Evolutionary conservation across 2,888 invertebrate species (phyloP).

Genomic region (Microctonus brassicae): DNA sequence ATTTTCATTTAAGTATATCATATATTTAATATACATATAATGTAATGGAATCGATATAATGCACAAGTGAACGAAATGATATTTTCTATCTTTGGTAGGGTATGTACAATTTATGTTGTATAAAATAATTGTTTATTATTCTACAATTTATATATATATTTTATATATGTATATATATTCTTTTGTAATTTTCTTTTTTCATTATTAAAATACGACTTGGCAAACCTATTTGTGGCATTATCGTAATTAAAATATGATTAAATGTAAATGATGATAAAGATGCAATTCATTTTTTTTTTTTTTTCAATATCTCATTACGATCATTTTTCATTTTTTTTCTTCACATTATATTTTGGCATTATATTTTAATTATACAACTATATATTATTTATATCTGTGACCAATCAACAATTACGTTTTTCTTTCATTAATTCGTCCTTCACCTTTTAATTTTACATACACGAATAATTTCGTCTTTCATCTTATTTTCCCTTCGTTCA

Average conservation of each 20-base stretch:
- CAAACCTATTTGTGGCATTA: slow-evolving; percentile 30
- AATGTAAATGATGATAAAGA: slow-evolving; percentile 31
- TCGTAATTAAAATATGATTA: slow-evolving; percentile 26
- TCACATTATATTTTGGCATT: slow-evolving; percentile 6
- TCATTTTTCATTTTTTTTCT: too few species aligned
- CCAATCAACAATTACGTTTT: background rate
- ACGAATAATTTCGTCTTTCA: background rate
- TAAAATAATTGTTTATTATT: slow-evolving; percentile 41
- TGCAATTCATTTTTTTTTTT: slow-evolving; percentile 14
- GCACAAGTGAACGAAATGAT: slow-evolving; percentile 43
- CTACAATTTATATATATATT: slow-evolving; percentile 25
- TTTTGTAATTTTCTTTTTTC: background rate
- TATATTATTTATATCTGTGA: background rate
- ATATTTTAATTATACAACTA: slow-evolving; percentile 3
- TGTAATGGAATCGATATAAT: slow-evolving; percentile 43
- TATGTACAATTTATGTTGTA: slow-evolving; percentile 36
- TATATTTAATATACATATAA: slow-evolving; percentile 46
- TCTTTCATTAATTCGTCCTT: background rate
- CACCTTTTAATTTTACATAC: background rate
- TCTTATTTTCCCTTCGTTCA: slow-evolving; percentile 2
- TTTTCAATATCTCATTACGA: background rate
- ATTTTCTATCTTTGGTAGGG: slow-evolving; percentile 36
- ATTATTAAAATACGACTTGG: slow-evolving; percentile 32
- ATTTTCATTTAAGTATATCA: slow-evolving; percentile 46
- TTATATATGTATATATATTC: background rate